Evolutionary conservation across 2,113 vertebrate genomes (phyloP), one percentile per base, ranked within the genome.

Genomic region (Taxidea taxus): DNA sequence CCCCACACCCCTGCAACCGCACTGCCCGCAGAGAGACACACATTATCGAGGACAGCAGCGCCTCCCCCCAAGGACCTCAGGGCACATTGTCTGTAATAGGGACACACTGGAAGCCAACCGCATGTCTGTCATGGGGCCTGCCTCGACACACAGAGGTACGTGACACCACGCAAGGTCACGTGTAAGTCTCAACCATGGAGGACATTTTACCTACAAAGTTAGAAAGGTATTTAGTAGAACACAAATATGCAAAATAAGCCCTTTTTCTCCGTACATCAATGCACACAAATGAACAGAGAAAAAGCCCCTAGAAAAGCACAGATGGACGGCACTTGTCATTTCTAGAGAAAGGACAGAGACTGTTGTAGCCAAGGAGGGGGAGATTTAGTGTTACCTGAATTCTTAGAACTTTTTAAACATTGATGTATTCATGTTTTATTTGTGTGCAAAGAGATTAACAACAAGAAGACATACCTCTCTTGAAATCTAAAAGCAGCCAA

Each of bases 81-180:
- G 81, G 39, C 68, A 39, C 54, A 25, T 21, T 42, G 12, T 70
- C 21, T 51, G 29, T 39, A 34, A 42, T 0, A 31, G 25, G 47
- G 27, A n/a, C 62, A 74, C 11, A 0, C 27, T 20, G 16, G 82
- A n/a, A 51, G 62, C 5, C 23, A 37, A 21, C 23, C 16, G 80
- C 25, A 0, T 0, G 0, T 34, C 54, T 23, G 56, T 51, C 4
- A 1, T 0, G 0, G 49, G 16, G 44, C 16, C 25, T 21, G 27
- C 18, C 51, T 66, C 2, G 1, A 66, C 2, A 6, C 60, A 16
- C 37, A 10, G 14, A 84, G 23, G 2, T 27, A 49, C 6, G 6
- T 15, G 5, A 44, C 37, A 16, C 47, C 16, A 20, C 0, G 18
- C 5, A 15, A 21, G 16, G 10, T 29, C 64, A 25, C 12, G n/a